Percentiles rank a stretch among this genome's conserved stretches.
Conservation (phyloP, 2,113 vertebrate genomes). For the Rhodinocichla rosea region DNA sequence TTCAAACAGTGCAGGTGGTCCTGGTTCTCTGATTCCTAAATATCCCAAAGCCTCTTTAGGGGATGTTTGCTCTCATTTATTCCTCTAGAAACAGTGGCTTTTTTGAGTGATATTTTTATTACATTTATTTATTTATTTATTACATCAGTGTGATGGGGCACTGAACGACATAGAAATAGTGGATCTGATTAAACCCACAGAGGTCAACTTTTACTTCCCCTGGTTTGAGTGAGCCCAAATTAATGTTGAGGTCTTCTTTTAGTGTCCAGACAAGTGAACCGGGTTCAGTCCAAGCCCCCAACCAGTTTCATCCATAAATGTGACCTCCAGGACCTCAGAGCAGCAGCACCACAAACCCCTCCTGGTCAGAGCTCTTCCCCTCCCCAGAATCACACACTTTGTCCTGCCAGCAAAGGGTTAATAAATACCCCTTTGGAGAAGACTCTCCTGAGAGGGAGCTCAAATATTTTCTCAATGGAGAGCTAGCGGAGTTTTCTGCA, state of each 20-base stretch:
- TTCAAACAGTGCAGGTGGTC: neutral
- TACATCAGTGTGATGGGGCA: neutral
- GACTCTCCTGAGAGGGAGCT: neutral
- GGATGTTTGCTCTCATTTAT: neutral
- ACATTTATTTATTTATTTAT: neutral
- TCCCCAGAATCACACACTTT: neutral
- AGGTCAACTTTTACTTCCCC: neutral
- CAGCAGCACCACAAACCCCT: neutral
- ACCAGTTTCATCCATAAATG: neutral
- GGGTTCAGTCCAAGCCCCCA: neutral
- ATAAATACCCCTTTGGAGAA: neutral
- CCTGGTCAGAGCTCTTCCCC: neutral
- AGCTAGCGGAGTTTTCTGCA: neutral
- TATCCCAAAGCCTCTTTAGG: neutral
- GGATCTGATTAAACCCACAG: neutral
- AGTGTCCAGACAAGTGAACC: neutral
- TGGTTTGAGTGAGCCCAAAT: neutral
- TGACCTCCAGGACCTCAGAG: neutral
- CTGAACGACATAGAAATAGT: neutral
- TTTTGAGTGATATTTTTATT: neutral
- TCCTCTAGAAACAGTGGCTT: neutral
- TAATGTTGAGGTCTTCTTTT: neutral
- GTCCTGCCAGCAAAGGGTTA: neutral
- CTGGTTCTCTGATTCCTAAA: neutral
- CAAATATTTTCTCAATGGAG: constrained; percentile 51